Base-by-base conservation (phyloP, 2,888 invertebrate genomes). In the Polydrusus cervinus region DNA sequence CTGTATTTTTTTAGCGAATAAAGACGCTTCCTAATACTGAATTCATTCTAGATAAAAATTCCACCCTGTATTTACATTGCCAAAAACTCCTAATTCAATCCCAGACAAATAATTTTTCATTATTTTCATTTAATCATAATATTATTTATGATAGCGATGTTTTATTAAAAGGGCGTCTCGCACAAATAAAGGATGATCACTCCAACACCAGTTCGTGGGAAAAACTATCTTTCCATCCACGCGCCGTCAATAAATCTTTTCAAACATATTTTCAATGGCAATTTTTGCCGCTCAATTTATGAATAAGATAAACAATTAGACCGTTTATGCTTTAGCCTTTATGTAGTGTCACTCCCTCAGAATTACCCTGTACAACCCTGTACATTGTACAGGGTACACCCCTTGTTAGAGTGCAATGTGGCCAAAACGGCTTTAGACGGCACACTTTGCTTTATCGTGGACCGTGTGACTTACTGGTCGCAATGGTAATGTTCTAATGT, bases 251-350 rank as follows among this genome's bases (percentile, higher is more conserved):
- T 60, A 60, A 60, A 60, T 60, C 57, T 34, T 18, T 60, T 60
- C 11, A 1, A 38, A 16, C 62, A 72, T 76, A 72, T 76, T 76
- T 60, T 73, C 69, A 34, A 76, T 76, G 69, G 69, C 76, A 69
- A 72, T 76, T 76, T 76, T 72, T 76, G 57, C 71, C 72, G 69
- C 72, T 72, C 72, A 69, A 76, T 72, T 76, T 68, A 76, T 62
- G 67, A 18, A 25, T n/a, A 60, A 40, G n/a, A 68, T 75, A 68
- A 75, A 75, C 75, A 71, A 72, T 75, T 47, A 67, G 38, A 47
- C 55, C 25, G 43, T 60, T 69, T 69, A 45, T 16, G 16, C n/a
- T 10, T 34, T 14, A 53, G 53, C 61, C 45, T 25, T 45, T 47
- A 47, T 16, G n/a, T 34, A 20, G 43, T 73, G 53, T 67, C 74